These are phyloP conservation scores for Disparrhopalites patrizii DNA, from an alignment of 2,888 invertebrate genomes.

Conservation along the genomic window DNA sequence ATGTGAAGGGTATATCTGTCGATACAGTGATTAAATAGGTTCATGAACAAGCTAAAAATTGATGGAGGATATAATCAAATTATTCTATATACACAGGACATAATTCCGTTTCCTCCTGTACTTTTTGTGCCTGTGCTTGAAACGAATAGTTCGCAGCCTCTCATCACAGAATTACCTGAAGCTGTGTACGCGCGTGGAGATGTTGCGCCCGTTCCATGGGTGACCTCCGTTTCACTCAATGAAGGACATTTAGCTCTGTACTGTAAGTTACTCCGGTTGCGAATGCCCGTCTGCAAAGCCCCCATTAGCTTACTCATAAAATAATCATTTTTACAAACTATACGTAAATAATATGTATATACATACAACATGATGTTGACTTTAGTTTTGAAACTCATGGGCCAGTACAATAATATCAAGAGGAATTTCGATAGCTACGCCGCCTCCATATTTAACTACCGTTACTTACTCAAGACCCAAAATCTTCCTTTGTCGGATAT, in stretches of 20 bases:
- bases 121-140: constrained; percentile 35
- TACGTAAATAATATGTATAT: not conserved
- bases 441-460: not conserved
- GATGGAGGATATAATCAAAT: too few relatives aligned
- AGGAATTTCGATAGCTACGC: not conserved
- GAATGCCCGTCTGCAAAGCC: not conserved
- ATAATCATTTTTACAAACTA: not conserved
- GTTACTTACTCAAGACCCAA: not conserved
- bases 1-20: too few relatives aligned
- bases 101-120: constrained; percentile 28
- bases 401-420: not conserved
- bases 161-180: constrained; percentile 33
- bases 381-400: not conserved
- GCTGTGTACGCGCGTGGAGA: constrained; percentile 28
- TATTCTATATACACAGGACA: constrained; percentile 20
- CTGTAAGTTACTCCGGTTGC: not conserved
- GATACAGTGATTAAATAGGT: too few relatives aligned
- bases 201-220: constrained; percentile 32
- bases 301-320: not conserved
- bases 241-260: constrained; percentile 30
- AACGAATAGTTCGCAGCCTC: constrained; percentile 28
- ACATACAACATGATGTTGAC: too few relatives aligned
- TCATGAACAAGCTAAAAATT: too few relatives aligned
- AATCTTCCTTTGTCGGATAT: not conserved
- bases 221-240: constrained; percentile 30